Evolutionary conservation across 2,888 invertebrate genomes (phyloP).

Genomic region (Drosophila leonis): DNA sequence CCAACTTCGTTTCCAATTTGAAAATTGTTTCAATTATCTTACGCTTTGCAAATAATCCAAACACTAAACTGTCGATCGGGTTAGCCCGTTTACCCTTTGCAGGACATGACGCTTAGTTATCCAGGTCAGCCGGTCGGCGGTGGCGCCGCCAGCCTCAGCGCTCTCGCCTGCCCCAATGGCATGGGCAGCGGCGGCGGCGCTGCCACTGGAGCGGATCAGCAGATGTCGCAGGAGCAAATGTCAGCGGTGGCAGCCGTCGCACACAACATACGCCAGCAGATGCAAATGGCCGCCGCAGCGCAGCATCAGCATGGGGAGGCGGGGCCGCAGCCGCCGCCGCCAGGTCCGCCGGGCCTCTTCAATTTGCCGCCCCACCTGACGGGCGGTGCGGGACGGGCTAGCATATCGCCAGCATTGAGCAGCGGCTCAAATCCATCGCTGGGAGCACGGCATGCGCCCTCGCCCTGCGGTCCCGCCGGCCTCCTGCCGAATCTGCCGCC

Average conservation of each 20-base stretch:
- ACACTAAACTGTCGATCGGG: slow-evolving; percentile 62
- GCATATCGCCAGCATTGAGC: slow-evolving; percentile 84
- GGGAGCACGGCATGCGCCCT: slow-evolving; percentile 78
- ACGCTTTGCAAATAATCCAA: background rate
- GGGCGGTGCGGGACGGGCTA: slow-evolving; percentile 82
- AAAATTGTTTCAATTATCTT: background rate
- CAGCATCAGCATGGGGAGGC: slow-evolving; percentile 80
- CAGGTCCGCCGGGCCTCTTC: slow-evolving; percentile 84
- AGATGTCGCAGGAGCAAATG: slow-evolving; percentile 89
- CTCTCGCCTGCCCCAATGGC: slow-evolving; percentile 71
- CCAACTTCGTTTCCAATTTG: background rate
- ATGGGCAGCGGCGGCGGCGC: slow-evolving; percentile 59
- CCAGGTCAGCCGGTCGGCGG: slow-evolving; percentile 82
- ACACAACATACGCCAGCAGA: slow-evolving; percentile 93
- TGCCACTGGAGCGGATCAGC: slow-evolving; percentile 77
- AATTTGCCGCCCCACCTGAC: slow-evolving; percentile 82
- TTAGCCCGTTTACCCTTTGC: slow-evolving; percentile 87
- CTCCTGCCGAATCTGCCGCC: slow-evolving; percentile 82
- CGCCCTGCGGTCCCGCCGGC: slow-evolving; percentile 79
- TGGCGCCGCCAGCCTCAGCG: slow-evolving; percentile 52
- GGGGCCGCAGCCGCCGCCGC: slow-evolving; percentile 75
- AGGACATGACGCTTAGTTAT: slow-evolving; percentile 88
- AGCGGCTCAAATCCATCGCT: slow-evolving; percentile 83
- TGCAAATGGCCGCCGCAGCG: slow-evolving; percentile 89
- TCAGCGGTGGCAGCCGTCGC: slow-evolving; percentile 95